Conservation (phyloP, 2,113 vertebrate genomes). For the Benitochromis conjunctus region DNA sequence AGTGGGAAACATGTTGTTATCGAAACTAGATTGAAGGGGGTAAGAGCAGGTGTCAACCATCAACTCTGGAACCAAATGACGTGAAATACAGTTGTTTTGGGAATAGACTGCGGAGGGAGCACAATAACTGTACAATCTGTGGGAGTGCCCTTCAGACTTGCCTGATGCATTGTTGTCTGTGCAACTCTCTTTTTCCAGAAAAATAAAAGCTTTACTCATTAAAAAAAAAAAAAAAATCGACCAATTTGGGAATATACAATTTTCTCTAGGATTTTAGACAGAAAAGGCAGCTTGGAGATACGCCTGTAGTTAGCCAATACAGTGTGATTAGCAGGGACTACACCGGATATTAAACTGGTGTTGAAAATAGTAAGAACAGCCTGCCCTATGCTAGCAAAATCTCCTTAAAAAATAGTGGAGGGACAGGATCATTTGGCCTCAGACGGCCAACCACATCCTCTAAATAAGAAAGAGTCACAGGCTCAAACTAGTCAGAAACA, state of each 20-base stretch:
- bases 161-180: no score
- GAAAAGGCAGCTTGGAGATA: background rate
- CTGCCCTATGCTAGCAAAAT: background rate
- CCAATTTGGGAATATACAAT: background rate
- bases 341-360: background rate
- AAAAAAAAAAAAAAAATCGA: accelerated
- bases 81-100: no score
- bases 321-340: background rate
- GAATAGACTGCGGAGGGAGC: no score
- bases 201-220: no score
- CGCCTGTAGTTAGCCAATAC: background rate
- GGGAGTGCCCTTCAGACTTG: no score
- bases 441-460: background rate
- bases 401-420: background rate
- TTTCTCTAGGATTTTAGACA: background rate
- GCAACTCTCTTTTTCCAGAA: no score
- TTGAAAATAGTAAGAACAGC: background rate
- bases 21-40: no score
- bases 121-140: no score
- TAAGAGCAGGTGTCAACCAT: no score
- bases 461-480: background rate
- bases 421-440: background rate
- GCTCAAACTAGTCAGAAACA: background rate
- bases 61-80: no score
- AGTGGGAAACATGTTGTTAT: no score